These are phyloP conservation scores for Pelecanus crispus DNA, from an alignment of 2,113 vertebrate species.

Conservation along the genomic window DNA sequence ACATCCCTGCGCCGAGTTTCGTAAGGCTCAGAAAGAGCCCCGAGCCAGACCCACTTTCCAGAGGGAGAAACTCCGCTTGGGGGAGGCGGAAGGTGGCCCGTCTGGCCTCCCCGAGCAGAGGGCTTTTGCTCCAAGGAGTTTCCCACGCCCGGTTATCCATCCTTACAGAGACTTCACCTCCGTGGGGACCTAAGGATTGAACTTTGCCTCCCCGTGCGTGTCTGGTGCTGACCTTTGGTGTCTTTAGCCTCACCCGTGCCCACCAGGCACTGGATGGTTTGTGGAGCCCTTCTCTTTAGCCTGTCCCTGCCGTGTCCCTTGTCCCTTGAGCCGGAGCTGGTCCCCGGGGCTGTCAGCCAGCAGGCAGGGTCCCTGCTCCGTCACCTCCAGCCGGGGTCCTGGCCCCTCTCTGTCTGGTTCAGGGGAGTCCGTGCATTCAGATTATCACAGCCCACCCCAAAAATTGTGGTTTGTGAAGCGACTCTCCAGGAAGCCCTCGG, in stretches of 20 bases:
- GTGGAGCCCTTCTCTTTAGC: background rate
- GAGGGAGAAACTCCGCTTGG: background rate
- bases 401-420: background rate
- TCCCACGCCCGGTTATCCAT: background rate
- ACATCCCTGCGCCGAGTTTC: background rate
- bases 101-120: background rate
- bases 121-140: background rate
- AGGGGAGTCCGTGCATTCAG: background rate
- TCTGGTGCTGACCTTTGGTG: background rate
- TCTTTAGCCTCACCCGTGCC: background rate
- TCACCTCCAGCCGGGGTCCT: background rate
- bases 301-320: background rate
- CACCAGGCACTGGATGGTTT: background rate
- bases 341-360: accelerated
- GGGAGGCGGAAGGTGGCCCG: background rate
- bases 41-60: background rate
- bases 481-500: background rate
- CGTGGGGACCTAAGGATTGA: background rate
- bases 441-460: background rate
- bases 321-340: background rate
- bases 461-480: background rate
- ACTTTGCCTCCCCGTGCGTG: background rate
- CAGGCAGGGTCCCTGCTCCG: background rate
- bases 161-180: background rate
- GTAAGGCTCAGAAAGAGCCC: background rate